Conservation (phyloP, 2,797 vertebrate genomes). For the Karalla daura region DNA sequence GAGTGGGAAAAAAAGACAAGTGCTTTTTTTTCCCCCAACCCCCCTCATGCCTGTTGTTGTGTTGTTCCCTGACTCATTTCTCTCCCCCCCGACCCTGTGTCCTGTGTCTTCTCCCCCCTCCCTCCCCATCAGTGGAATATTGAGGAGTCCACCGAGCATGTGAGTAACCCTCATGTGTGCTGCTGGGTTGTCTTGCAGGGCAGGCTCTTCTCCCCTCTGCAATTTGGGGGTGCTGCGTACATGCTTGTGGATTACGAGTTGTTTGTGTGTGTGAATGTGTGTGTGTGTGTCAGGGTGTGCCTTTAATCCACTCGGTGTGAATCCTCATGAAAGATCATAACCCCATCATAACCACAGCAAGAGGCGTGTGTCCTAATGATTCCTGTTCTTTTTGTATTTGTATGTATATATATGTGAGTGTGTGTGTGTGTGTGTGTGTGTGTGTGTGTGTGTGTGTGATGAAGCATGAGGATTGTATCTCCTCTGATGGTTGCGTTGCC, state of each 20-base stretch:
- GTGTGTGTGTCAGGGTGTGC: constrained; percentile 37
- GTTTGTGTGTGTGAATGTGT: constrained; percentile 19
- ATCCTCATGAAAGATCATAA: constrained; percentile 58
- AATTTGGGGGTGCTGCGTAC: constrained; percentile 63
- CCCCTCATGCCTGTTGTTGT: constrained; percentile 84
- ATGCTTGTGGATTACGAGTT: constrained; percentile 41
- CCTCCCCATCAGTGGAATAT: constrained; percentile 92
- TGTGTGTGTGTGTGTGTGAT: constrained; percentile 18
- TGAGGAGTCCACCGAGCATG: constrained; percentile 96
- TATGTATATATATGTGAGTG: neutral
- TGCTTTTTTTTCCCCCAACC: constrained; percentile 87
- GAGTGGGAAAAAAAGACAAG: constrained; percentile 80
- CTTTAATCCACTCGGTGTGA: constrained; percentile 54
- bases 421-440: neutral
- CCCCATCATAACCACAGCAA: constrained; percentile 61
- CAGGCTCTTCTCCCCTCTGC: constrained; percentile 61
- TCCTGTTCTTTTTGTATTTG: constrained; percentile 15
- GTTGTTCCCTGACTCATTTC: constrained; percentile 85
- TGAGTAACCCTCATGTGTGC: constrained; percentile 93
- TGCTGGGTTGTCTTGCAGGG: constrained; percentile 78
- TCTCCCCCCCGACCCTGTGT: constrained; percentile 77
- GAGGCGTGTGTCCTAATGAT: constrained; percentile 41
- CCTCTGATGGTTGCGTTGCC: constrained; percentile 8
- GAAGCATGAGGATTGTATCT: constrained; percentile 40
- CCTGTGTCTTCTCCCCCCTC: constrained; percentile 82